Evolutionary conservation across 2,888 invertebrate species (phyloP).

Genomic region (Aspidapion aeneum): DNA sequence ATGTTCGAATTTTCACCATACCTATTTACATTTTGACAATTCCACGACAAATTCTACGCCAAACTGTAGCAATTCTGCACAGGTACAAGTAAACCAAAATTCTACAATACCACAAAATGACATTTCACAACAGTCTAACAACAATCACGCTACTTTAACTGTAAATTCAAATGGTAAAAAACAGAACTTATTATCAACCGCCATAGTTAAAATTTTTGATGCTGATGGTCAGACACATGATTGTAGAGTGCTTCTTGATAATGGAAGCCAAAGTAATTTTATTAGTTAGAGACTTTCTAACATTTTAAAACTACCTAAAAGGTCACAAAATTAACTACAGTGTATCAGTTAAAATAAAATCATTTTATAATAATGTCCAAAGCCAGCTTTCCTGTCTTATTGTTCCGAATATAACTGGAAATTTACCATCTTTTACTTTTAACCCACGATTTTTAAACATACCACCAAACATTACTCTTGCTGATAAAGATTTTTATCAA

Average conservation of each 20-base stretch:
- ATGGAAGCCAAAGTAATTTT: slow-evolving; percentile 12
- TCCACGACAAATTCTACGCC: not conserved
- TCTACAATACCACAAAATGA: not conserved
- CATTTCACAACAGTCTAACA: not conserved
- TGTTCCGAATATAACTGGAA: slow-evolving; percentile 9
- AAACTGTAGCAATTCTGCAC: not conserved
- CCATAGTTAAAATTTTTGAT: slow-evolving; percentile 5
- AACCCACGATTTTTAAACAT: slow-evolving; percentile 6
- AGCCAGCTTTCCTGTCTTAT: slow-evolving; percentile 7
- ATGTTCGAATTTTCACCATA: not conserved
- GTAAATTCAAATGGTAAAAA: not conserved
- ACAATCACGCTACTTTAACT: not conserved
- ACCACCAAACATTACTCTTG: slow-evolving; percentile 15
- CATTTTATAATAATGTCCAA: slow-evolving; percentile 1
- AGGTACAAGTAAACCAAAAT: not conserved
- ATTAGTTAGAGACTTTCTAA: not conserved
- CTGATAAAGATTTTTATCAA: slow-evolving; percentile 17
- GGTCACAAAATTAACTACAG: not conserved
- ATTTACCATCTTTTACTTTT: slow-evolving; percentile 11
- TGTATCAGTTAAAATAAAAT: slow-evolving; percentile 1
- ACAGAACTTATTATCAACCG: not conserved
- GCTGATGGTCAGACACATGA: not conserved
- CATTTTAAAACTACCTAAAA: not conserved
- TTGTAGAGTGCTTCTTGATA: slow-evolving; percentile 8
- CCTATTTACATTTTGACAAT: not conserved